phyloP scores from a whole-genome alignment of 2,888 invertebrate species.

The Troglohyphantes excavatus region DNA sequence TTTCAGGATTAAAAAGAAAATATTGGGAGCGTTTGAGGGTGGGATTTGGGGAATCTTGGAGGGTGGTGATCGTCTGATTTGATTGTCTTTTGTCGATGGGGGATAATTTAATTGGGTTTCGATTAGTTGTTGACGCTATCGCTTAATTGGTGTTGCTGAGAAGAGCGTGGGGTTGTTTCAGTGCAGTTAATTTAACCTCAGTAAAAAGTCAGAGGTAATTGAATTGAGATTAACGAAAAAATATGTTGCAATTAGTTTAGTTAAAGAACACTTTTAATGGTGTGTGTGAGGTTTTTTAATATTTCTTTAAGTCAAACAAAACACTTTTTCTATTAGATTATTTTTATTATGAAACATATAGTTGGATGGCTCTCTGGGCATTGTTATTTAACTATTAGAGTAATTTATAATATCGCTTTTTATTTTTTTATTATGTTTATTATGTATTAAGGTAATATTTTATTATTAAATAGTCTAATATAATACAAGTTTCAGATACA shows the following conservation, averaged over 20 bases:
- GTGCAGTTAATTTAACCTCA: background rate
- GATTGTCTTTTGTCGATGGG: background rate
- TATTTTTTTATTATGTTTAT: no score
- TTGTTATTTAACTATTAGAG: no score
- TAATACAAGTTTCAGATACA: no score
- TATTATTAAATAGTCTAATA: no score
- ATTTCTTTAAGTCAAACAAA: no score
- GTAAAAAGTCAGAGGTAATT: background rate
- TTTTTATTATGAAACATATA: no score
- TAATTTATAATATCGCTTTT: no score
- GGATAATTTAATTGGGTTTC: background rate
- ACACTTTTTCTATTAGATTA: no score
- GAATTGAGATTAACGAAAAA: background rate
- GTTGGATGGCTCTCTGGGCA: no score
- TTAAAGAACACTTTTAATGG: no score
- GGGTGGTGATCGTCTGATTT: background rate
- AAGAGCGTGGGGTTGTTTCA: background rate
- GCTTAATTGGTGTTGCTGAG: background rate
- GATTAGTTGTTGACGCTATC: background rate
- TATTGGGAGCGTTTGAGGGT: background rate
- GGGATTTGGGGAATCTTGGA: background rate
- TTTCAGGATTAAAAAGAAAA: conserved; percentile 36
- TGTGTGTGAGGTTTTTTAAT: no score
- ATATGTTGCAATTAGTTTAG: background rate
- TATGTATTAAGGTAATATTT: no score